phyloP scores from a whole-genome alignment of 2,113 vertebrate species.

The Quiscalus mexicanus region DNA sequence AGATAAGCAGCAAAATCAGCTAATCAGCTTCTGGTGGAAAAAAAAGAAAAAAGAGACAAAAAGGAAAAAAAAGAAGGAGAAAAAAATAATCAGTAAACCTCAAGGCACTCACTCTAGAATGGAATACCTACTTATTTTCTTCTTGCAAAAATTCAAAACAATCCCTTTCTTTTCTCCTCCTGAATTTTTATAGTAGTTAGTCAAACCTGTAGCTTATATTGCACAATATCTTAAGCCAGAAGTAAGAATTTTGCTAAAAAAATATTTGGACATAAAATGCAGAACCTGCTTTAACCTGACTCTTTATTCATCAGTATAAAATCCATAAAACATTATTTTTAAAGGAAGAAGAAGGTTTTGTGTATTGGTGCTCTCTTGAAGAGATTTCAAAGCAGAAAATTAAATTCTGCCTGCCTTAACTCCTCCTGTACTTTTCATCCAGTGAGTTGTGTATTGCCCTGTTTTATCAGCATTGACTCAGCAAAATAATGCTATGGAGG shows the following conservation, averaged over 20 bases:
- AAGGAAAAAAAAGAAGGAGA: too few relatives aligned
- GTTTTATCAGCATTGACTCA: background rate
- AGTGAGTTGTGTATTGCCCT: background rate
- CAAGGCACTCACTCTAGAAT: background rate
- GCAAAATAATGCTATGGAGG: background rate
- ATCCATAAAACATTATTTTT: background rate
- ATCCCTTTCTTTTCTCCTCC: background rate
- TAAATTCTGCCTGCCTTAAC: background rate
- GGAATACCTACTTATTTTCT: background rate
- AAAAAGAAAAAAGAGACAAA: rapidly evolving
- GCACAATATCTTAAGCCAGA: background rate
- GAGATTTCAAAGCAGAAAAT: background rate
- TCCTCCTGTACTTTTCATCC: background rate
- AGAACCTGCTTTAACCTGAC: background rate
- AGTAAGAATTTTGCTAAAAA: background rate
- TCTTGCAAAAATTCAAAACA: background rate
- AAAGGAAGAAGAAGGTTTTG: background rate
- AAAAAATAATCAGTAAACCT: background rate
- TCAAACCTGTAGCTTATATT: background rate
- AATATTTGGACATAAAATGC: background rate
- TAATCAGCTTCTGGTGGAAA: background rate
- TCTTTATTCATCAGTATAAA: background rate
- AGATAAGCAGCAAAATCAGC: background rate
- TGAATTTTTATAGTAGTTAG: background rate
- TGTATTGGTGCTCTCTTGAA: background rate